Conservation (phyloP, 2,113 vertebrate species). For the Pygoscelis adeliae region DNA sequence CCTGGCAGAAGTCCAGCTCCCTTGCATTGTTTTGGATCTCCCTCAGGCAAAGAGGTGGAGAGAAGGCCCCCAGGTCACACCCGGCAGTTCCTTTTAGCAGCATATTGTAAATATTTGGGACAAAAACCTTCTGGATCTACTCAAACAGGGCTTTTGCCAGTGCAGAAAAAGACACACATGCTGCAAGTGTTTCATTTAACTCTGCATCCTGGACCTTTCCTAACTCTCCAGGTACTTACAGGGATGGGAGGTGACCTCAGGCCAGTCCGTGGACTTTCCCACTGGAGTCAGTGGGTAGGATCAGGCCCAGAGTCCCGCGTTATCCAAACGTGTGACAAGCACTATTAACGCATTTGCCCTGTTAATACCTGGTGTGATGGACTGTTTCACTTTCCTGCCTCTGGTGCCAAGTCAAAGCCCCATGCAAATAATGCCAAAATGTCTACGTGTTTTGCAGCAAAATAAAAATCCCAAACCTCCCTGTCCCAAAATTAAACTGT, state of each 20-base stretch:
- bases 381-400: not conserved
- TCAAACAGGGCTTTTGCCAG: not conserved
- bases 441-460: not conserved
- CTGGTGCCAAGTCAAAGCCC: not conserved
- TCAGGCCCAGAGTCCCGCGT: not conserved
- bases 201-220: not conserved
- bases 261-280: not conserved
- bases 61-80: not conserved
- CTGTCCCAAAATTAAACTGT: not conserved
- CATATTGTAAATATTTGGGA: conserved; percentile 11
- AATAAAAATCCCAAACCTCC: not conserved
- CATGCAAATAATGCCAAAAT: not conserved
- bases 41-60: conserved; percentile 6
- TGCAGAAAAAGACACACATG: not conserved
- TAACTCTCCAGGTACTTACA: not conserved
- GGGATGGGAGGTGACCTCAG: not conserved
- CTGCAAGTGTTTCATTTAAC: not conserved
- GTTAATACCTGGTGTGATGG: not conserved
- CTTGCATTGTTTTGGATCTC: not conserved
- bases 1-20: not conserved
- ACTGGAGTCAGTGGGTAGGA: not conserved
- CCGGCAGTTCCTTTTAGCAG: not conserved
- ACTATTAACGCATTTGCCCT: not conserved
- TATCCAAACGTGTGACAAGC: not conserved
- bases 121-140: conserved; percentile 34